Percentiles rank a stretch among this genome's conserved stretches.
phyloP scores from a whole-genome alignment of 2,888 invertebrate species.

The Scelioninae gen. 2 region DNA sequence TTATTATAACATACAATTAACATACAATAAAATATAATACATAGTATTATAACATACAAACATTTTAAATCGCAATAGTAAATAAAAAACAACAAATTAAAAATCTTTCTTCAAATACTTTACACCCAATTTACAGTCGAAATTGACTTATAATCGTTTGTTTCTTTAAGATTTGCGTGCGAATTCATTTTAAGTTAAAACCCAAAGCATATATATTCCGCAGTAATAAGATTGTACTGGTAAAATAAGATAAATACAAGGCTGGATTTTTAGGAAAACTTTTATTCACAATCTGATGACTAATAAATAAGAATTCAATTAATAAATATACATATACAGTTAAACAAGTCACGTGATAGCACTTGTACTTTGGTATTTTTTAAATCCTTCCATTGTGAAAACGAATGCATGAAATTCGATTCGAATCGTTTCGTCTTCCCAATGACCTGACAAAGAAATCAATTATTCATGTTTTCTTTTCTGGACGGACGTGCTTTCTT shows the following conservation, averaged over 20 bases:
- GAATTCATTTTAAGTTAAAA: too few relatives aligned
- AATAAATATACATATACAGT: slow-evolving; percentile 65
- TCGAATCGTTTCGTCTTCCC: slow-evolving; percentile 14
- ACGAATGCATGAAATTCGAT: slow-evolving; percentile 9
- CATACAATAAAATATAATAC: too few relatives aligned
- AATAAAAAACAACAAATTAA: too few relatives aligned
- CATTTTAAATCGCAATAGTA: too few relatives aligned
- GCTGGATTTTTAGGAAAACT: slow-evolving; percentile 55
- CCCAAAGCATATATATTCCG: too few relatives aligned
- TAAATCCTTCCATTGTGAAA: slow-evolving; percentile 3
- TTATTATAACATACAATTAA: too few relatives aligned
- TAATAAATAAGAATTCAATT: slow-evolving; percentile 67
- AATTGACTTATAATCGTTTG: too few relatives aligned
- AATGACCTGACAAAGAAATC: slow-evolving; percentile 11
- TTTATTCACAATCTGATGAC: slow-evolving; percentile 69
- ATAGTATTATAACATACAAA: too few relatives aligned
- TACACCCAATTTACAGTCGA: too few relatives aligned
- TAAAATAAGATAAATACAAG: neutral
- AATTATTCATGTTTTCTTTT: slow-evolving; percentile 5
- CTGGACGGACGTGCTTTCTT: slow-evolving; percentile 12
- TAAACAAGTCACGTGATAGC: slow-evolving; percentile 29
- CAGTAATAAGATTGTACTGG: too few relatives aligned
- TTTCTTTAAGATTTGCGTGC: too few relatives aligned
- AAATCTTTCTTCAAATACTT: too few relatives aligned
- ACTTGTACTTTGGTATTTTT: slow-evolving; percentile 53